Evolutionary conservation across 2,888 invertebrate species (phyloP).

Genomic region (Cephalotes varians): DNA sequence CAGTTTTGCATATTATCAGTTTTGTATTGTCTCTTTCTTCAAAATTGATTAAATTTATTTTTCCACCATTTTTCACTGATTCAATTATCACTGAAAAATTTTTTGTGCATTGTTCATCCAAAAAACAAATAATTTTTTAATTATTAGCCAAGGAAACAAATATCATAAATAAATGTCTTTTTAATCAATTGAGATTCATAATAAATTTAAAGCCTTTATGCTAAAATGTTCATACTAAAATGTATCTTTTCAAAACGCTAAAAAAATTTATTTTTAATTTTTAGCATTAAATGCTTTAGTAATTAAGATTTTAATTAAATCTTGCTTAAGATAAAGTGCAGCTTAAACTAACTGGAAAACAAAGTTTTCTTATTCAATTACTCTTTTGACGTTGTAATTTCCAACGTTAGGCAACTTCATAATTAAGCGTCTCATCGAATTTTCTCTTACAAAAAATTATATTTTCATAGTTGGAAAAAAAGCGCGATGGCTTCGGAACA

Average conservation of each 20-base stretch:
- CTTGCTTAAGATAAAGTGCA: conserved; percentile 47
- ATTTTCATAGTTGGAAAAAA: conserved; percentile 40
- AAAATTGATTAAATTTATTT: neutral
- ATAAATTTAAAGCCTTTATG: neutral
- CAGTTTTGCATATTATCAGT: neutral
- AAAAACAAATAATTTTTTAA: neutral
- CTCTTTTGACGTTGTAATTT: conserved; percentile 57
- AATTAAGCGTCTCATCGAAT: conserved; percentile 55
- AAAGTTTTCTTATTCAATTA: conserved; percentile 54
- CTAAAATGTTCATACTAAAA: neutral
- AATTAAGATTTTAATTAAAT: conserved; percentile 55
- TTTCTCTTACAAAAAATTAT: conserved; percentile 41
- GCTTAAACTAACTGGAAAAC: conserved; percentile 54
- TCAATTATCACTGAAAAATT: neutral
- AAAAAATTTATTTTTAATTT: conserved; percentile 37
- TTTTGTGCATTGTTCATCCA: neutral
- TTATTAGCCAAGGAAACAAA: neutral
- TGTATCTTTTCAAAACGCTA: conserved; percentile 12
- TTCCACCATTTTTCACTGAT: neutral
- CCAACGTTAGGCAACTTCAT: conserved; percentile 53
- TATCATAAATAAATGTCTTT: neutral
- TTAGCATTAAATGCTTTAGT: conserved; percentile 48
- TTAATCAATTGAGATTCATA: neutral
- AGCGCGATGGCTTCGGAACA: conserved; percentile 9
- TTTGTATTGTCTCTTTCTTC: neutral